A percentile compares a stretch with the other conserved stretches of the same genome.
These are phyloP conservation scores for Ochotona curzoniae DNA, from an alignment of 2,113 vertebrate genomes.

Conservation along the genomic window DNA sequence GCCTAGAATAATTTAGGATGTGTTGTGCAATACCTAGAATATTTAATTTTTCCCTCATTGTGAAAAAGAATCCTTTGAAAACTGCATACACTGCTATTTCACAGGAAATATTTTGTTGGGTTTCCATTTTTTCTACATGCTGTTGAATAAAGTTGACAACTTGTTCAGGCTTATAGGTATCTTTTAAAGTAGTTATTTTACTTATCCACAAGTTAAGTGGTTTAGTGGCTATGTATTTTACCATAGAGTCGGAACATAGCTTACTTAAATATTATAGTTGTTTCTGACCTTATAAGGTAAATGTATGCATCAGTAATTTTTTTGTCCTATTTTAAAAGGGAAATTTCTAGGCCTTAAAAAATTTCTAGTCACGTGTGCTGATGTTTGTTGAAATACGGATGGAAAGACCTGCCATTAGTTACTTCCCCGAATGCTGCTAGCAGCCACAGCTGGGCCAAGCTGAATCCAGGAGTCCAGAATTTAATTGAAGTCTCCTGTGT, in stretches of 20 bases:
- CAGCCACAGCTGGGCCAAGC: too few relatives aligned
- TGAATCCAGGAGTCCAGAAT: too few relatives aligned
- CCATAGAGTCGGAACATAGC: neutral
- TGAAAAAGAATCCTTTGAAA: slow-evolving; percentile 42
- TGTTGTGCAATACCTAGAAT: neutral
- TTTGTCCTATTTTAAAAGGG: too few relatives aligned
- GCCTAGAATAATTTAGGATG: neutral
- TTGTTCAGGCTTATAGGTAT: slow-evolving; percentile 19
- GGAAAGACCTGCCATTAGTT: too few relatives aligned
- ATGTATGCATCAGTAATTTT: neutral
- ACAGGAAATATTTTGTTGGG: neutral
- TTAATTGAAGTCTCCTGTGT: too few relatives aligned
- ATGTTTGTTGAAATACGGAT: too few relatives aligned
- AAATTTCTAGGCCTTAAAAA: too few relatives aligned
- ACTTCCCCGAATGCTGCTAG: too few relatives aligned
- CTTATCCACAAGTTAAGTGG: slow-evolving; percentile 5
- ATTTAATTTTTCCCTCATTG: neutral
- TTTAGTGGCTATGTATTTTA: neutral
- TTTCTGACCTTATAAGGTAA: neutral
- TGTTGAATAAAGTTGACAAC: neutral
- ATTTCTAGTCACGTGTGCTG: too few relatives aligned
- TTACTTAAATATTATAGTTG: neutral
- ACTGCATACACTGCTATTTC: neutral
- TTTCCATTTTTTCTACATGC: neutral
- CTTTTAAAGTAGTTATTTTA: slow-evolving; percentile 44